These are phyloP conservation scores for Gadopsis marmoratus DNA, from an alignment of 2,797 vertebrate species.

Conservation along the genomic window DNA sequence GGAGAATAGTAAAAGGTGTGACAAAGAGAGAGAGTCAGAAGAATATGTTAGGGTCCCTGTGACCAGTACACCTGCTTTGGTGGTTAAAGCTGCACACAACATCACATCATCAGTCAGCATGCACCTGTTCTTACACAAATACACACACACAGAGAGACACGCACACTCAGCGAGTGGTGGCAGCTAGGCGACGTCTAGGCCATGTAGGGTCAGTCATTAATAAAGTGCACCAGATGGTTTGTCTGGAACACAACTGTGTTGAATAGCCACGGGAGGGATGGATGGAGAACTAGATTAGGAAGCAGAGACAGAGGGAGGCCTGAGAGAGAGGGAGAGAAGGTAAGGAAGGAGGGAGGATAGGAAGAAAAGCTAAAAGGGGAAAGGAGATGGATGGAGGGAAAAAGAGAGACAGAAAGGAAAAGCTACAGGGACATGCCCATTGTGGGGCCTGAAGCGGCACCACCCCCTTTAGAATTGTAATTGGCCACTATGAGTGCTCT, in stretches of 20 bases:
- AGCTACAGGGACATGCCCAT: constrained; percentile 4
- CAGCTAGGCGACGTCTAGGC: constrained; percentile 72
- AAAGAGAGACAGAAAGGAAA: constrained; percentile 35
- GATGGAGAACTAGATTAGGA: constrained; percentile 66
- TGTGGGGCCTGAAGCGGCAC: constrained; percentile 5
- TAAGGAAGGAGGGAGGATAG: not conserved
- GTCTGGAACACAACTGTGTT: constrained; percentile 83
- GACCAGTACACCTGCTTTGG: constrained; percentile 65
- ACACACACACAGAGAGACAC: constrained; percentile 37
- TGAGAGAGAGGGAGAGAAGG: constrained; percentile 26
- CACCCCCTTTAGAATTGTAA: not conserved
- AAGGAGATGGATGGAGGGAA: constrained; percentile 41
- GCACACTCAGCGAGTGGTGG: constrained; percentile 64
- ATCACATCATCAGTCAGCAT: constrained; percentile 73
- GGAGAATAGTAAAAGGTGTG: constrained; percentile 35
- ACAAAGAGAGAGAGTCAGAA: constrained; percentile 26
- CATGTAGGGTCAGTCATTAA: constrained; percentile 84
- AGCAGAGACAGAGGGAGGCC: constrained; percentile 45
- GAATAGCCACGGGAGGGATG: constrained; percentile 79
- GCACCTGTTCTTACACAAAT: constrained; percentile 73
- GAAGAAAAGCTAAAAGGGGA: constrained; percentile 20
- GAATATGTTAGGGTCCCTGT: constrained; percentile 36
- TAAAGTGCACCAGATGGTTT: constrained; percentile 85
- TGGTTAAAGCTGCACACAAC: constrained; percentile 67
- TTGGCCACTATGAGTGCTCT: constrained; percentile 7